Percentiles rank a stretch among this genome's conserved stretches.
Evolutionary conservation across 2,113 vertebrate genomes (phyloP).

Genomic region (Burhinus bistriatus): DNA sequence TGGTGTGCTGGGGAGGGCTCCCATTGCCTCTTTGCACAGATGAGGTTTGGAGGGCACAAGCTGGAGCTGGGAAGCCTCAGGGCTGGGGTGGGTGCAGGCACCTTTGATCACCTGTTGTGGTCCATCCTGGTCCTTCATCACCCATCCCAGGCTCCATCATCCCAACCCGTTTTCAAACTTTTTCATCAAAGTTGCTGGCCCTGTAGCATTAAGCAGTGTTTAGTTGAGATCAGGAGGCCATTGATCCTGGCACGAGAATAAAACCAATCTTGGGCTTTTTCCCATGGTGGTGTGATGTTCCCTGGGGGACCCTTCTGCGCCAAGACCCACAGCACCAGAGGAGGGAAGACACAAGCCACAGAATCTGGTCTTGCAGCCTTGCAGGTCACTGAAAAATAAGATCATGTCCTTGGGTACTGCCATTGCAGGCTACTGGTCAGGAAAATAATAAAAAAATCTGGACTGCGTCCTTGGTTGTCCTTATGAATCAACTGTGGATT

Average conservation of each 20-base stretch:
- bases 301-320: background rate
- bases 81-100: background rate
- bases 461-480: background rate
- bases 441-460: background rate
- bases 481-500: background rate
- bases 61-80: background rate
- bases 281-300: fast-evolving
- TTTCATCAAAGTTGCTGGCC: too few relatives aligned
- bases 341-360: background rate
- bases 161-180: background rate
- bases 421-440: background rate
- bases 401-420: background rate
- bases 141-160: background rate
- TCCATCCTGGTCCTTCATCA: background rate
- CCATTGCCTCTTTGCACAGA: fast-evolving
- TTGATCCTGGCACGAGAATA: background rate
- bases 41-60: background rate
- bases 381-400: background rate
- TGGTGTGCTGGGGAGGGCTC: too few relatives aligned
- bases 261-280: background rate
- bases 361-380: background rate
- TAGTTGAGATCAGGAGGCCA: background rate
- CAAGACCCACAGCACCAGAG: background rate
- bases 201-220: background rate
- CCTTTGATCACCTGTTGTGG: background rate